Percentiles rank a stretch among this genome's conserved stretches.
Evolutionary conservation across 2,113 vertebrate genomes (phyloP).

Genomic region (Cathartes aura): DNA sequence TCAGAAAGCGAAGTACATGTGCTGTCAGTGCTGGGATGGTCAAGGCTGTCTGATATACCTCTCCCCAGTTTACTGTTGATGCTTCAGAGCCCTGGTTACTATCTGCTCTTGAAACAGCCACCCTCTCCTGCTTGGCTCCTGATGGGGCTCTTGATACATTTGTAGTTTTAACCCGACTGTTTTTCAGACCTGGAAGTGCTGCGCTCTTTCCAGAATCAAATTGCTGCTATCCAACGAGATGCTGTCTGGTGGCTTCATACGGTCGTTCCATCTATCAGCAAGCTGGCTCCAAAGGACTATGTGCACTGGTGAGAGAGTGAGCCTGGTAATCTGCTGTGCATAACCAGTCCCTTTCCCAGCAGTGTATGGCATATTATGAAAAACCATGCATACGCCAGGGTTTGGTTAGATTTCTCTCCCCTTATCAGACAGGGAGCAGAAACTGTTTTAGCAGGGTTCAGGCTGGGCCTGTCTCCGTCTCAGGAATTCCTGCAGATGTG

Average conservation of each 20-base stretch:
- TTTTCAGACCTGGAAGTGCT: constrained; percentile 90
- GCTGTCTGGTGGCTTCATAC: constrained; percentile 99
- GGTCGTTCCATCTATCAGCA: constrained; percentile 94
- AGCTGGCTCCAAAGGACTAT: constrained; percentile 93
- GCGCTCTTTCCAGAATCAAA: constrained; percentile 96
- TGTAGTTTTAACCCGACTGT: neutral
- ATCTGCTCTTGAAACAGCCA: neutral
- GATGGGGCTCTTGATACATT: rapidly evolving
- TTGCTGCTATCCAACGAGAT: constrained; percentile 93
- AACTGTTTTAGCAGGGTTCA: neutral
- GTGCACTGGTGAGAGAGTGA: constrained; percentile 88
- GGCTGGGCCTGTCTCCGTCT: neutral
- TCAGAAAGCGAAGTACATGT: neutral
- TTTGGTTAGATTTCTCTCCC: neutral
- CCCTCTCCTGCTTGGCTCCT: neutral
- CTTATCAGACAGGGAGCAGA: neutral
- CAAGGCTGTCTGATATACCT: no score
- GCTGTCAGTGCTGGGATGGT: neutral
- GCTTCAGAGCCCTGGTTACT: neutral
- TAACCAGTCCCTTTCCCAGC: neutral
- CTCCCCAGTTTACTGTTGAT: neutral
- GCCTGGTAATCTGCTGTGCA: neutral
- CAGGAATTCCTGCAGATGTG: neutral
- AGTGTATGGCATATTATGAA: neutral
- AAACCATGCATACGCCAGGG: rapidly evolving